These are phyloP conservation scores for Anadara kagoshimensis DNA, from an alignment of 1,140 invertebrate genomes.

Conservation along the genomic window DNA sequence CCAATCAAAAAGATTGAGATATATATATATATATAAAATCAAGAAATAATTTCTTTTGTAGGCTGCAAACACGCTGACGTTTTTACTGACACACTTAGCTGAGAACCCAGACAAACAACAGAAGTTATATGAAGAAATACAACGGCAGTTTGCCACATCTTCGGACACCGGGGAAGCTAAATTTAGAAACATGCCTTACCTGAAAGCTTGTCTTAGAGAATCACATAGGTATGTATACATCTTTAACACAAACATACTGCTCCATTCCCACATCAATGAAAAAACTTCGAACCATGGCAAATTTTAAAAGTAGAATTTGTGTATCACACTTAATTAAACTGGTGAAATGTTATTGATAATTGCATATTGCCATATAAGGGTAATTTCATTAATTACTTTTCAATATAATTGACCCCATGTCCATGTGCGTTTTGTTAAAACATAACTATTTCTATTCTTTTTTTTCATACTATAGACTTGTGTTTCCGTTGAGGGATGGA, in stretches of 20 bases:
- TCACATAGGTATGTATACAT: conserved; percentile 10
- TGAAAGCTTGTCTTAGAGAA: conserved; percentile 36
- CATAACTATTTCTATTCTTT: neutral
- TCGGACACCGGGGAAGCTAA: neutral
- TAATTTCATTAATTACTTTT: too few species aligned
- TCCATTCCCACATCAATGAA: too few species aligned
- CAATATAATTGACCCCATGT: too few species aligned
- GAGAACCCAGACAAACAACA: conserved; percentile 21
- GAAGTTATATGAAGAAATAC: conserved; percentile 16
- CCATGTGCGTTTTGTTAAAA: too few species aligned
- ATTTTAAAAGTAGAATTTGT: too few species aligned
- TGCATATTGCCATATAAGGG: too few species aligned
- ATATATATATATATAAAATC: neutral
- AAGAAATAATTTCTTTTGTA: conserved; percentile 6
- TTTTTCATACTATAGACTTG: conserved; percentile 7
- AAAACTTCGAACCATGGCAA: too few species aligned
- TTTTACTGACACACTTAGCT: conserved; percentile 27
- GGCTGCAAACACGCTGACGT: conserved; percentile 27
- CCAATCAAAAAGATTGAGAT: neutral
- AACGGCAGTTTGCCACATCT: neutral
- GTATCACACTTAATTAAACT: too few species aligned
- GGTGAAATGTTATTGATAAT: too few species aligned
- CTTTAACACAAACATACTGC: too few species aligned
- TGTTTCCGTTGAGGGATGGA: conserved; percentile 15
- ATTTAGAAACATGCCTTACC: conserved; percentile 16